Base-by-base conservation (phyloP, 2,113 vertebrate genomes). In the Phalacrocorax carbo region DNA sequence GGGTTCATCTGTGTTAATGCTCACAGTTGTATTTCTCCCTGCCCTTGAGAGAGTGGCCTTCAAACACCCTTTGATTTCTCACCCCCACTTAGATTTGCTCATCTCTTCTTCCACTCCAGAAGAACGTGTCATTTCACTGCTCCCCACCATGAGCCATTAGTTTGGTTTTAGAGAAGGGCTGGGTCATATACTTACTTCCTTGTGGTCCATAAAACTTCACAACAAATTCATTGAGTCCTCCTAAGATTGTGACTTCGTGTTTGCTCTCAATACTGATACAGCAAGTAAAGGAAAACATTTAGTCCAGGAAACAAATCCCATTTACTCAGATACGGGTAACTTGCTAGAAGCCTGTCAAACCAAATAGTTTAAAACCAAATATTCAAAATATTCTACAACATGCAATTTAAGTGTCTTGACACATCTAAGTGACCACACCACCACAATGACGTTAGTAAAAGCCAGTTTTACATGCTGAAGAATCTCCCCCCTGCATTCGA, bases 161-260 rank as follows among this genome's bases (percentile, higher is more conserved):
- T 6, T 61, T 30, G n/a, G 48, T 66, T n/a, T 51, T 66, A n/a
- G 7, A 66, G 44, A 38, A 66, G 80, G 78, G 49, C n/a, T 62
- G 69, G 71, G 19, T 66, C 19, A 18, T 13, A 13, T 94, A 99
- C 99, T 99, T 98, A 99, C 99, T 99, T 99, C 99, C 99, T 98
- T 99, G 99, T 98, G 99, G 99, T 98, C 99, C 99, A 77, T 99
- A 99, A 98, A 99, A 99, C 98, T 99, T 99, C 88, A 99, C 99
- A 97, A 99, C 99, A 96, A 99, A 99, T 98, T 99, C 99, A 90
- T 99, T 99, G 97, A 99, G 99, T 98, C 99, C 99, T 95, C 99
- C 99, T 96, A 99, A 97, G 98, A 99, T 99, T 13, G 99, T 99
- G 97, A 99, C 99, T 97, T 99, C 99, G 82, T 99, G 99, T 75